Base-by-base conservation (phyloP, 1,140 invertebrate species). In the Drosophila mayri region DNA sequence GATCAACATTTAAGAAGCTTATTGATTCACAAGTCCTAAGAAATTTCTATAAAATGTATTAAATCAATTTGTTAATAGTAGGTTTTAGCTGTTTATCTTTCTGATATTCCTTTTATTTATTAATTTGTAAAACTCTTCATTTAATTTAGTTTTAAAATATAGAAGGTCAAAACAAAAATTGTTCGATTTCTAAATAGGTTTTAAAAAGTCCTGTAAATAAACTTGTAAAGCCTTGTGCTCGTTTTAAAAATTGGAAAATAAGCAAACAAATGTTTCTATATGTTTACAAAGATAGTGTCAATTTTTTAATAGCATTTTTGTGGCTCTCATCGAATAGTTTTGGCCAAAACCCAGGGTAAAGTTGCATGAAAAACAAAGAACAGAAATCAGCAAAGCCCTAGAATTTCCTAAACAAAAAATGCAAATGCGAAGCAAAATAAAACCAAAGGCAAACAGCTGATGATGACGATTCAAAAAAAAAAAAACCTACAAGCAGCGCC, bases 401-500 rank as follows among this genome's bases (percentile, higher is more conserved):
- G n/a, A 72, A 59, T 59, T 59, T 35, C 28, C 35, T 50, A 79
- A 84, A 71, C 75, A 82, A 41, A 59, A 76, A 78, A 70, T 82
- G 80, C 80, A 78, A 77, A 76, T 67, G 54, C 62, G 58, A 75
- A 74, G 47, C 25, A 35, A 54, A 54, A 37, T 22, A 46, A 44
- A 72, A 30, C 52, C 57, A 79, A 35, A 55, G 68, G 38, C 63
- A 22, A 54, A 38, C 52, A 54, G 52, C 52, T 54, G 52, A 54
- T 54, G 52, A 54, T 54, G 52, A 54, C 52, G 35, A 54, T 54
- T 54, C 52, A 81, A 50, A 55, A 52, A 65, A 8, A 65, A 18
- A n/a, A n/a, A n/a, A n/a, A n/a, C n/a, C 49, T 35, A 52, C 32
- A 54, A 50, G 60, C 75, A 71, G 71, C 80, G 58, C 44, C 40